Evolutionary conservation across 2,113 vertebrate species (phyloP).

Genomic region (Hemibagrus wyckioides): DNA sequence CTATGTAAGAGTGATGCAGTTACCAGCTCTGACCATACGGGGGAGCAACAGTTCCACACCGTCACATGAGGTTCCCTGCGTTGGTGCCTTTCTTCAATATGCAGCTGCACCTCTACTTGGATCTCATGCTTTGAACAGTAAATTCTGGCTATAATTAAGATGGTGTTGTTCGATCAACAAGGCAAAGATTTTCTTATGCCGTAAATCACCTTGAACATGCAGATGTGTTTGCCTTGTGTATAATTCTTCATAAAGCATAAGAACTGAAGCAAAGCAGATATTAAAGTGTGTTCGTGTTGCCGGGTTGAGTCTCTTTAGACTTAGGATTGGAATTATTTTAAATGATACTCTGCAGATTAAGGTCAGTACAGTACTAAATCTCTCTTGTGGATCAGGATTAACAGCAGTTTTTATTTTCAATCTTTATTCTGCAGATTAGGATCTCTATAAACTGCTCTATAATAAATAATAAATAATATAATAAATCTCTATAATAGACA

Average conservation of each 20-base stretch:
- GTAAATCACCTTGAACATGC: not conserved
- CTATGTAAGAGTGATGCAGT: constrained; percentile 22
- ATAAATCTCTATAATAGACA: too few relatives aligned
- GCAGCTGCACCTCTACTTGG: constrained; percentile 52
- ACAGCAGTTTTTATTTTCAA: too few relatives aligned
- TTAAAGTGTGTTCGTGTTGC: not conserved
- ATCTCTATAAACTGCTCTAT: too few relatives aligned
- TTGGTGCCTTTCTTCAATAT: constrained; percentile 47
- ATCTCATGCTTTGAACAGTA: constrained; percentile 57
- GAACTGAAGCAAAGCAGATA: not conserved
- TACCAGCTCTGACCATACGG: constrained; percentile 52
- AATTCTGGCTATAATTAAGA: constrained; percentile 59
- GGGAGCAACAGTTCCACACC: constrained; percentile 63
- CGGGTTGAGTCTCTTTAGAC: not conserved
- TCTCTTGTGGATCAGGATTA: too few relatives aligned
- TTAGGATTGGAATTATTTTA: not conserved
- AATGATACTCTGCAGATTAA: too few relatives aligned
- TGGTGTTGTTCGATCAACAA: constrained; percentile 64
- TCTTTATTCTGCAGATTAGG: too few relatives aligned
- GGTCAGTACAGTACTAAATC: too few relatives aligned
- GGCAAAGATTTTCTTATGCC: constrained; percentile 56
- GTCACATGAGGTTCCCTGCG: not conserved
- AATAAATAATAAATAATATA: too few relatives aligned
- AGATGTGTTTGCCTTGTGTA: constrained; percentile 1
- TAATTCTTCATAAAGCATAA: not conserved